Evolutionary conservation across 2,797 vertebrate species (phyloP).

Genomic region (Morelia viridis): DNA sequence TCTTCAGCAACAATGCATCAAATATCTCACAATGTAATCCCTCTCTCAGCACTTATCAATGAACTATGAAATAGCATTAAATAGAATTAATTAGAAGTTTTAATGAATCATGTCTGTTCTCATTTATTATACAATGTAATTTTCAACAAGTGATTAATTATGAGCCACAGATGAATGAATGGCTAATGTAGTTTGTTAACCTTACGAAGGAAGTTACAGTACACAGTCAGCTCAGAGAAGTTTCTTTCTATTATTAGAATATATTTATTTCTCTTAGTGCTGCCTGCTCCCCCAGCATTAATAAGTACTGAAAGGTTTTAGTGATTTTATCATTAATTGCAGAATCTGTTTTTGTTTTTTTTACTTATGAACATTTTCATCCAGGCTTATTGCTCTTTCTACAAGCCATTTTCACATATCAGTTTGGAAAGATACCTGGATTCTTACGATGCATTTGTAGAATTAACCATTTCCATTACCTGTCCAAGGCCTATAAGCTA

Average conservation of each 20-base stretch:
- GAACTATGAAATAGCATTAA: constrained; percentile 83
- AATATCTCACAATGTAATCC: constrained; percentile 71
- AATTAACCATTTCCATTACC: constrained; percentile 7
- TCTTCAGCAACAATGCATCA: constrained; percentile 70
- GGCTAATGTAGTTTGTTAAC: constrained; percentile 79
- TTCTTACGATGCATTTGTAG: neutral
- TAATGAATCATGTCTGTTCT: constrained; percentile 82
- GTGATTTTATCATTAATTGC: constrained; percentile 53
- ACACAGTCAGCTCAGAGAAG: constrained; percentile 53
- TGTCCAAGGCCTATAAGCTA: neutral
- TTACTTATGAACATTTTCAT: neutral
- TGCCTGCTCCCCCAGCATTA: constrained; percentile 24
- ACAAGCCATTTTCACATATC: constrained; percentile 27
- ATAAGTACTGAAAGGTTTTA: constrained; percentile 54
- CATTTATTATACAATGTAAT: constrained; percentile 82
- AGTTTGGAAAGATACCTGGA: constrained; percentile 21
- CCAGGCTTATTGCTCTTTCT: neutral
- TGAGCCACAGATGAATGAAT: constrained; percentile 75
- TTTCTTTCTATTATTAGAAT: constrained; percentile 62
- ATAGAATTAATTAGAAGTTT: constrained; percentile 83
- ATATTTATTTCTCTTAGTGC: constrained; percentile 33
- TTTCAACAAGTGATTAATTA: constrained; percentile 80
- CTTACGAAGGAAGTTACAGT: constrained; percentile 68
- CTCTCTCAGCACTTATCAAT: constrained; percentile 78
- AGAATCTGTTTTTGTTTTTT: constrained; percentile 24